Base-by-base conservation (phyloP, 1,140 invertebrate species). In the Trichonephila inaurata region DNA sequence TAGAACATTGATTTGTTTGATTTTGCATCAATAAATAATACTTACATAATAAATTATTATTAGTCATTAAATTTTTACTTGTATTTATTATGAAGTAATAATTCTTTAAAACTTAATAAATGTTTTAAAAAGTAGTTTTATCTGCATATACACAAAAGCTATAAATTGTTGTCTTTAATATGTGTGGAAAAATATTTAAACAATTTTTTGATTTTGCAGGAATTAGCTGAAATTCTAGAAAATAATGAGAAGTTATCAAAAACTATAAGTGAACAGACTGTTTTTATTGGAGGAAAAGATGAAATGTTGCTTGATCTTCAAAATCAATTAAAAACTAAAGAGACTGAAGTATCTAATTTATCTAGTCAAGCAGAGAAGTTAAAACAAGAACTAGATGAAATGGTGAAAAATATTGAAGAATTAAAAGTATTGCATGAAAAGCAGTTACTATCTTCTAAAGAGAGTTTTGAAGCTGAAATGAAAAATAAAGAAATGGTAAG, bases 401-500 rank as follows among this genome's bases (percentile, higher is more conserved):
- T 7, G 16, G 8, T 58, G 8, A 83, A 83, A 83, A 58, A 24
- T 28, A 83, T n/a, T 6, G 82, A 83, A 60, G 82, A 83, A 60
- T 58, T 83, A 21, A 58, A 21, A 83, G 28, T 21, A 51, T 83
- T 24, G 2, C 51, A n/a, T 51, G 44, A n/a, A 14, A 60, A n/a
- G 2, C 82, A 83, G 24, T 16, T 83, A 14, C 3, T n/a, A 4
- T n/a, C 82, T 24, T n/a, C 40, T 10, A 83, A 58, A 83, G 82
- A 83, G 8, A 4, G 58, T 10, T 24, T 83, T 83, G 51, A 60
- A 24, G 2, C n/a, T 12, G 51, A 83, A 83, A 8, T 83, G 8
- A 83, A 83, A 83, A 60, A 83, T 51, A 83, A 83, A 83, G 82
- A 83, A 58, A 60, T 24, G 28, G 82, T 83, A 83, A 60, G 82